Conservation (phyloP, 2,797 vertebrate genomes). For the Enteromius fasciolatus region DNA sequence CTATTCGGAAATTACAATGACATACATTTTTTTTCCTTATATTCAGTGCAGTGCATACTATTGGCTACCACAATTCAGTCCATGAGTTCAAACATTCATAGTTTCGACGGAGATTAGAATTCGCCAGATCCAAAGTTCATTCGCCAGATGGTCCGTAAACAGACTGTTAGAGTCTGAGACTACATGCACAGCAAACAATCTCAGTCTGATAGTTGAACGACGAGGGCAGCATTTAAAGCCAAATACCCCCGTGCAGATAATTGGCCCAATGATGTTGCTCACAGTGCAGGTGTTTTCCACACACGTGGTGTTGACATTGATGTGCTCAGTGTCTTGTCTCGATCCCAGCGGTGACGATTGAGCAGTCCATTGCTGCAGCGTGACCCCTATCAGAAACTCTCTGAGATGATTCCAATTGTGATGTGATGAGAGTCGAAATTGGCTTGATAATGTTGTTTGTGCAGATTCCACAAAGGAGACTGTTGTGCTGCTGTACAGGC, state of each 20-base stretch:
- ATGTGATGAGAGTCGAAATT: slow-evolving; percentile 35
- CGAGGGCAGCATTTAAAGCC: slow-evolving; percentile 20
- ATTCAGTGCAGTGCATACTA: not conserved
- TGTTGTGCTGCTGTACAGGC: not conserved
- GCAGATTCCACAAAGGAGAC: slow-evolving; percentile 23
- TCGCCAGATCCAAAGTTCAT: not conserved
- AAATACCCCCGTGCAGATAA: slow-evolving; percentile 24
- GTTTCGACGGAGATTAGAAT: not conserved
- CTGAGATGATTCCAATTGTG: slow-evolving; percentile 3
- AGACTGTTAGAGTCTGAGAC: not conserved
- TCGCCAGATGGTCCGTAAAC: not conserved
- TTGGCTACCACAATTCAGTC: not conserved
- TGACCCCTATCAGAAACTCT: not conserved
- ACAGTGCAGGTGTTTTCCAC: not conserved
- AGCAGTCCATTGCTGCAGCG: not conserved
- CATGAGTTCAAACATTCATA: not conserved
- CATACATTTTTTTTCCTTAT: not conserved
- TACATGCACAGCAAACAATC: not conserved
- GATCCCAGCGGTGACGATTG: not conserved
- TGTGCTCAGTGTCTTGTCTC: not conserved
- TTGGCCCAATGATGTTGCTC: slow-evolving; percentile 16
- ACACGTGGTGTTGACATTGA: slow-evolving; percentile 2
- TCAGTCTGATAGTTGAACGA: slow-evolving; percentile 13
- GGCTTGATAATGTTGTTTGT: slow-evolving; percentile 42
- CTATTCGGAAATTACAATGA: not conserved